Evolutionary conservation across 2,888 invertebrate genomes (phyloP).

Genomic region (Argyresthia albistria): DNA sequence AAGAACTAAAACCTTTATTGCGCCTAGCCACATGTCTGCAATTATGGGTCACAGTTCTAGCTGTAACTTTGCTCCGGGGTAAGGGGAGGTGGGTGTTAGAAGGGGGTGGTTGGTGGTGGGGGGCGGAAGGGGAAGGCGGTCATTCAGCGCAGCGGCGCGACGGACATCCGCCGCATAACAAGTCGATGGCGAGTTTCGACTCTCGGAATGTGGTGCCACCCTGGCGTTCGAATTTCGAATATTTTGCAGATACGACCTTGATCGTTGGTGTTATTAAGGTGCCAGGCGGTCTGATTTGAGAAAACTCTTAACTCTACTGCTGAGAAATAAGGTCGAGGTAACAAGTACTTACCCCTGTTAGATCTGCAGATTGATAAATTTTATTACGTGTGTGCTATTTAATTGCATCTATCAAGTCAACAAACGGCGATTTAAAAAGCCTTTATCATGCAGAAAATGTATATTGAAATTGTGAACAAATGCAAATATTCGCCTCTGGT

Average conservation of each 20-base stretch:
- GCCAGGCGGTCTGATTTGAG: too few relatives aligned
- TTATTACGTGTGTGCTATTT: too few relatives aligned
- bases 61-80: constrained; percentile 40
- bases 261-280: too few relatives aligned
- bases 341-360: too few relatives aligned
- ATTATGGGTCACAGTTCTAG: constrained; percentile 68
- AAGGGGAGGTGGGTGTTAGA: constrained; percentile 20
- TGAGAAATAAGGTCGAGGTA: too few relatives aligned
- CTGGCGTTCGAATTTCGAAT: constrained; percentile 1
- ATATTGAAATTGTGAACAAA: too few relatives aligned
- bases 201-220: background rate
- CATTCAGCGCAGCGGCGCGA: constrained; percentile 71
- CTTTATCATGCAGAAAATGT: too few relatives aligned
- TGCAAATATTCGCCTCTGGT: too few relatives aligned
- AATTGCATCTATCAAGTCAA: too few relatives aligned
- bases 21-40: constrained; percentile 41
- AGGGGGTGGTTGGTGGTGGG: constrained; percentile 17
- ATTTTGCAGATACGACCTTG: background rate
- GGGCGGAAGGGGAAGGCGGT: constrained; percentile 67
- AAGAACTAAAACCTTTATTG: background rate
- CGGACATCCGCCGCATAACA: constrained; percentile 74
- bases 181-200: constrained; percentile 61
- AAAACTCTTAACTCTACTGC: too few relatives aligned
- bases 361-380: too few relatives aligned
- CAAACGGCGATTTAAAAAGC: too few relatives aligned